Conservation (phyloP, 1,140 invertebrate genomes). For the Steinernema khuongi region DNA sequence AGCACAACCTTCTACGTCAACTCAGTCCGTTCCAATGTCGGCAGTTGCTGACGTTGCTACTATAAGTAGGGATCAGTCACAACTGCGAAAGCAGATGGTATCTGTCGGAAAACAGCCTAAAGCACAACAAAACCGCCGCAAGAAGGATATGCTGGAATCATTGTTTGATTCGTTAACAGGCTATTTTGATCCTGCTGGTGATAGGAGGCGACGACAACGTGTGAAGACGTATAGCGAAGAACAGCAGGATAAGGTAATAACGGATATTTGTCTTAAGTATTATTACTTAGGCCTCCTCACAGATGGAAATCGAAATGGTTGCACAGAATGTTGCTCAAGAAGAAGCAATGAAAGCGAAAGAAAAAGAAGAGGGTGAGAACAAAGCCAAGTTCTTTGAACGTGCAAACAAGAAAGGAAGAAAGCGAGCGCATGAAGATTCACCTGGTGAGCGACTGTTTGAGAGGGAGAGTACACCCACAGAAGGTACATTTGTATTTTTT, state of each 20-base stretch:
- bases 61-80: constrained; percentile 3
- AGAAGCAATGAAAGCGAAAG: constrained; percentile 5
- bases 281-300: neutral
- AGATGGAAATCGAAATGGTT: constrained; percentile 29
- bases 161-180: constrained; percentile 51
- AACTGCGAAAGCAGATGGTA: constrained; percentile 33
- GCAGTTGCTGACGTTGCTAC: neutral
- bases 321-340: constrained; percentile 16
- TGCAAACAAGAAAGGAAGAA: constrained; percentile 22
- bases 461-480: constrained; percentile 18
- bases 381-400: constrained; percentile 41
- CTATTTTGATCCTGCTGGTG: constrained; percentile 52
- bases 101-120: constrained; percentile 48
- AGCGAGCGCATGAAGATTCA: constrained; percentile 26
- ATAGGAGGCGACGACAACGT: constrained; percentile 1
- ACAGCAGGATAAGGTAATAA: constrained; percentile 4
- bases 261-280: neutral
- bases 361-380: constrained; percentile 38
- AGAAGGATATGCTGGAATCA: constrained; percentile 46
- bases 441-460: constrained; percentile 34
- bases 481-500: constrained; percentile 13
- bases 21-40: neutral
- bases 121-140: constrained; percentile 32
- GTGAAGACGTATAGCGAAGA: constrained; percentile 30
- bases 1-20: constrained; percentile 4